These are phyloP conservation scores for Drepana falcataria DNA, from an alignment of 2,888 invertebrate genomes.

Conservation along the genomic window DNA sequence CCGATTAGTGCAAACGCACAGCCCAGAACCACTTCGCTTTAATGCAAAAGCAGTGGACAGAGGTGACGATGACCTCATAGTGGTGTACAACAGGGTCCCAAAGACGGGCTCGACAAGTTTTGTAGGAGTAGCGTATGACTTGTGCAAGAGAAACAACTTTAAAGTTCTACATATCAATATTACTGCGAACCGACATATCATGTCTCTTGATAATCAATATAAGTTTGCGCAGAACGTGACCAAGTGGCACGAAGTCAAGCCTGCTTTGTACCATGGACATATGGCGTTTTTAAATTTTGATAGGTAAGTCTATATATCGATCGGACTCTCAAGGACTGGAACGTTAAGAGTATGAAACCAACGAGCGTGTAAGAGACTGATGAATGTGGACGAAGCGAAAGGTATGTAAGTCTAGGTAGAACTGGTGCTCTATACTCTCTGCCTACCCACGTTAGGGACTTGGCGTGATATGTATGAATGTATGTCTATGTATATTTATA, in stretches of 20 bases:
- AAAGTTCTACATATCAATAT: conserved; percentile 94
- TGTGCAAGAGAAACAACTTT: conserved; percentile 85
- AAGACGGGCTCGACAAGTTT: conserved; percentile 98
- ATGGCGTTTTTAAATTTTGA: conserved; percentile 97
- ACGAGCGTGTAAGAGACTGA: too few species aligned
- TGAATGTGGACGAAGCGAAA: too few species aligned
- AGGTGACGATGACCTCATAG: conserved; percentile 83
- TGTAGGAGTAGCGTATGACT: conserved; percentile 92
- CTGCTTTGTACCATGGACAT: conserved; percentile 98
- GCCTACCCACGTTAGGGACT: too few species aligned
- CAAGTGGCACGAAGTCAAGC: conserved; percentile 92
- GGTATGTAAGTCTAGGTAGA: too few species aligned
- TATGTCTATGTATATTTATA: too few species aligned
- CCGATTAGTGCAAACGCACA: conserved; percentile 47
- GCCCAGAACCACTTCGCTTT: conserved; percentile 57
- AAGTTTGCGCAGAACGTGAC: conserved; percentile 94
- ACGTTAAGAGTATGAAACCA: too few species aligned
- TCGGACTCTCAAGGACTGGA: too few species aligned
- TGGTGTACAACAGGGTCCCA: conserved; percentile 97
- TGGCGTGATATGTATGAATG: too few species aligned
- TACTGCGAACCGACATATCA: conserved; percentile 96
- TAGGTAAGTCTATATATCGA: conserved; percentile 79
- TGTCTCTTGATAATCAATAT: conserved; percentile 94
- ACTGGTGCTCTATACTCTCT: too few species aligned
- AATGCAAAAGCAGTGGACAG: conserved; percentile 46